phyloP scores from a whole-genome alignment of 2,797 vertebrate species.

The Nannoperca obscura region DNA sequence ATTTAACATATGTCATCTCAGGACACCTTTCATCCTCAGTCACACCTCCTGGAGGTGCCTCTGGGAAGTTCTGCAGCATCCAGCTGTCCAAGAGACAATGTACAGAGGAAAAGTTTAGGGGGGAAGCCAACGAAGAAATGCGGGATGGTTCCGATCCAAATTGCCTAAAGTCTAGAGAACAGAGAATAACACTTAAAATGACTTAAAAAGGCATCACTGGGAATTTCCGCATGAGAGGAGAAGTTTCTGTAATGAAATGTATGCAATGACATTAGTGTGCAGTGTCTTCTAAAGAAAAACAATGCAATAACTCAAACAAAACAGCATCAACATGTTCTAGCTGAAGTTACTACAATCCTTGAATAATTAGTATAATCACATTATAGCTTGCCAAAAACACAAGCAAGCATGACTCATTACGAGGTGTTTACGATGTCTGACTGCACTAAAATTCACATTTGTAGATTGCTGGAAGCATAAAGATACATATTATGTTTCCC shows the following conservation, averaged over 20 bases:
- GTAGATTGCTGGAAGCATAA: slow-evolving; percentile 19
- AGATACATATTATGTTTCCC: slow-evolving; percentile 4
- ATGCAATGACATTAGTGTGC: not conserved
- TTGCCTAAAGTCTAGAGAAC: not conserved
- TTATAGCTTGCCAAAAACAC: slow-evolving; percentile 2
- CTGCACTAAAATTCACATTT: slow-evolving; percentile 2
- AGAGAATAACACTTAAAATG: not conserved
- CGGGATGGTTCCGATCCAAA: not conserved
- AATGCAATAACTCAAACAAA: not conserved
- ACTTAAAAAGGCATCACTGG: not conserved
- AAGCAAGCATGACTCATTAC: not conserved
- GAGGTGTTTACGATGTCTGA: not conserved
- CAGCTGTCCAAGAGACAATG: slow-evolving; percentile 34
- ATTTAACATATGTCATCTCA: slow-evolving; percentile 53
- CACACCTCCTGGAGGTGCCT: slow-evolving; percentile 38
- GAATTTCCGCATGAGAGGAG: not conserved
- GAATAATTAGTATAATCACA: slow-evolving; percentile 16
- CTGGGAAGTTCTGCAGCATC: slow-evolving; percentile 53
- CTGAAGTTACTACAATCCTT: not conserved
- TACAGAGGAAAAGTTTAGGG: slow-evolving; percentile 10
- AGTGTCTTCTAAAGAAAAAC: slow-evolving; percentile 7
- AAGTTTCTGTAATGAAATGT: slow-evolving; percentile 1
- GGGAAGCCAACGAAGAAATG: not conserved
- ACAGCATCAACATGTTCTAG: not conserved
- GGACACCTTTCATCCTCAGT: slow-evolving; percentile 67